Evolutionary conservation across 2,888 invertebrate species (phyloP).

Genomic region (Lochmaea capreae): DNA sequence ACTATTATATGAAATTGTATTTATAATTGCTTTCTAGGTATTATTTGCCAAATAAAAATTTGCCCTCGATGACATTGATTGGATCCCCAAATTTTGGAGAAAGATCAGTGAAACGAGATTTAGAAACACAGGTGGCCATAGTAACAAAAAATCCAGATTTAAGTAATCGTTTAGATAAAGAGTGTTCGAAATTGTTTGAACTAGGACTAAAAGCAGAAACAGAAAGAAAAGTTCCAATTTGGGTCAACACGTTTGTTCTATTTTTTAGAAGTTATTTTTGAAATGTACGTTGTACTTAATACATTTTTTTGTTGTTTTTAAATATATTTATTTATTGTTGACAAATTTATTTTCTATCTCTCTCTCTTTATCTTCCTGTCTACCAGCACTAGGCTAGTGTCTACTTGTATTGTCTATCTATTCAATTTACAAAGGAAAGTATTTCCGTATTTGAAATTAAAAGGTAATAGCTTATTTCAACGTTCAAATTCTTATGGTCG

Average conservation of each 20-base stretch:
- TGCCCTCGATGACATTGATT: slow-evolving; percentile 86
- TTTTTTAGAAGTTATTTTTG: slow-evolving; percentile 73
- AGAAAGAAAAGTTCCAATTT: slow-evolving; percentile 78
- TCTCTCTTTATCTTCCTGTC: no score
- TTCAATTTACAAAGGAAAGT: no score
- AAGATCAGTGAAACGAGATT: slow-evolving; percentile 89
- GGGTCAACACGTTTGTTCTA: slow-evolving; percentile 82
- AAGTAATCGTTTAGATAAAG: slow-evolving; percentile 76
- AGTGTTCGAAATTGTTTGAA: slow-evolving; percentile 79
- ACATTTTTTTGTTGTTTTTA: not conserved
- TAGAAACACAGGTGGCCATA: slow-evolving; percentile 93
- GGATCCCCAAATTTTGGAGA: slow-evolving; percentile 97
- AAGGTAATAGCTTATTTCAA: no score
- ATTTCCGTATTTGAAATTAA: no score
- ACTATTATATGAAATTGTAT: not conserved
- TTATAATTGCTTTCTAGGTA: slow-evolving; percentile 70
- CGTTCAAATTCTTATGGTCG: no score
- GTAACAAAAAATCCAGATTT: slow-evolving; percentile 80
- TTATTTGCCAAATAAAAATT: slow-evolving; percentile 74
- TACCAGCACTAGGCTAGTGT: no score
- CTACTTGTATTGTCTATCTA: no score
- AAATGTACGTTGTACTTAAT: slow-evolving; percentile 20
- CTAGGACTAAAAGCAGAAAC: slow-evolving; percentile 73
- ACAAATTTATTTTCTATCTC: not conserved
- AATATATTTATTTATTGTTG: slow-evolving; percentile 27